A percentile compares a stretch with the other conserved stretches of the same genome.
phyloP scores from a whole-genome alignment of 1,140 invertebrate species.

The Brachionus koreanus region DNA sequence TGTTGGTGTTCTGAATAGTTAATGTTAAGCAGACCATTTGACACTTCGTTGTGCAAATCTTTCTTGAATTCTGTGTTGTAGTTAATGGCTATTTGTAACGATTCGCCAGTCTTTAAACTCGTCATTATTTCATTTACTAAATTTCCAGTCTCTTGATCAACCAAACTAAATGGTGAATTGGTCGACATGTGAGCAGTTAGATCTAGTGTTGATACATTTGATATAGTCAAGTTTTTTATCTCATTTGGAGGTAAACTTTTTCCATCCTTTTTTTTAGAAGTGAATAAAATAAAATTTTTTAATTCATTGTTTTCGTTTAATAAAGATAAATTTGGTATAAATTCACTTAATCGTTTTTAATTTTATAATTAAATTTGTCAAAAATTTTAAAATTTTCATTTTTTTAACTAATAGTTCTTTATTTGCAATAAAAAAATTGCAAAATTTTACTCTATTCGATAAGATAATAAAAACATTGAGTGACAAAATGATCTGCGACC shows the following conservation, averaged over 20 bases:
- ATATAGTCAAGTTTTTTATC: slow-evolving; percentile 52
- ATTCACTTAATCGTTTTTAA: too few species aligned
- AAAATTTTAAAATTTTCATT: too few species aligned
- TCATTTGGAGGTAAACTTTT: slow-evolving; percentile 45
- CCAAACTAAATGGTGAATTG: slow-evolving; percentile 52
- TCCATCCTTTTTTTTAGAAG: background rate
- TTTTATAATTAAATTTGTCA: too few species aligned
- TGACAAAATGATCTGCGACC: too few species aligned
- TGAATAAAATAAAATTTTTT: background rate
- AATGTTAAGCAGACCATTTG: background rate
- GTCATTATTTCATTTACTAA: background rate
- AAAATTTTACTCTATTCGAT: too few species aligned
- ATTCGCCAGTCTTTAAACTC: slow-evolving; percentile 3
- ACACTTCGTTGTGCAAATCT: slow-evolving; percentile 4
- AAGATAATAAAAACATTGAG: too few species aligned
- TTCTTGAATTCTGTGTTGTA: slow-evolving; percentile 19
- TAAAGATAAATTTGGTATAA: too few species aligned
- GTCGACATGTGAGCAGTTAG: slow-evolving; percentile 53
- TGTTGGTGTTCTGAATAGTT: slow-evolving; percentile 35
- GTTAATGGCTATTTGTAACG: background rate
- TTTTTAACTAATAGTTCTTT: too few species aligned
- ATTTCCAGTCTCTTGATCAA: slow-evolving; percentile 47
- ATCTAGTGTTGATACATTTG: slow-evolving; percentile 57
- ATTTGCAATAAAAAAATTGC: too few species aligned
- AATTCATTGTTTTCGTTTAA: too few species aligned